Conservation (phyloP, 2,113 vertebrate genomes). For the Miniopterus natalensis region DNA sequence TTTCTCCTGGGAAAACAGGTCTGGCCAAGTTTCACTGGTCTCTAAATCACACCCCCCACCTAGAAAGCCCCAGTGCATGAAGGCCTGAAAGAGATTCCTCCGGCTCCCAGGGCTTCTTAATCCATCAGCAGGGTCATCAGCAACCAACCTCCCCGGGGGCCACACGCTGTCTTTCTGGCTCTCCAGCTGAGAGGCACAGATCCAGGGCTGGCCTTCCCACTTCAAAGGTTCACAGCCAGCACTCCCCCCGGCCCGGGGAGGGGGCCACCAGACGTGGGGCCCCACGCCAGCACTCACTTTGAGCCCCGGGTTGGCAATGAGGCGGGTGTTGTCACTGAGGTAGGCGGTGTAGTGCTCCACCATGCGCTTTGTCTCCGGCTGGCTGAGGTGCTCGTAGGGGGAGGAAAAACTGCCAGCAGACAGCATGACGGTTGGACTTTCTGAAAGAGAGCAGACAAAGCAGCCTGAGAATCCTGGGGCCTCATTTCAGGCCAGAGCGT, state of each 20-base stretch:
- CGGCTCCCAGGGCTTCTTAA: conserved; percentile 56
- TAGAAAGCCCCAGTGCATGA: background rate
- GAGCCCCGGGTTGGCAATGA: conserved; percentile 98
- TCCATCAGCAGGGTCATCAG: conserved; percentile 55
- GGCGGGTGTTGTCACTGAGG: conserved; percentile 98
- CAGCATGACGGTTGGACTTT: conserved; percentile 98
- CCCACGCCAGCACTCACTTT: conserved; percentile 88
- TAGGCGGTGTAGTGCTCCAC: conserved; percentile 99
- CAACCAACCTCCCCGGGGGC: background rate
- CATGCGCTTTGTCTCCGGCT: conserved; percentile 99
- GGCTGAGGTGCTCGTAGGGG: conserved; percentile 98
- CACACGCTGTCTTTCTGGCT: conserved; percentile 28
- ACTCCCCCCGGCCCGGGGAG: background rate
- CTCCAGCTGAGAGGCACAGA: conserved; percentile 64
- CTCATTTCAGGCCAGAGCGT: background rate
- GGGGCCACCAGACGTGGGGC: background rate
- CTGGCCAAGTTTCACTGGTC: background rate
- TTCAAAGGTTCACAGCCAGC: background rate
- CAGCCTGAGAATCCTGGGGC: background rate
- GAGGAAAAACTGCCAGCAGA: conserved; percentile 99
- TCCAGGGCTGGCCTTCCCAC: conserved; percentile 2
- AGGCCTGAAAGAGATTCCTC: conserved; percentile 7
- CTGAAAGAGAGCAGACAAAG: conserved; percentile 84
- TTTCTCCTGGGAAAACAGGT: conserved; percentile 20
- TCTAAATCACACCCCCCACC: conserved; percentile 8